Evolutionary conservation across 1,140 invertebrate species (phyloP).

Genomic region (Steinernema khuongi): DNA sequence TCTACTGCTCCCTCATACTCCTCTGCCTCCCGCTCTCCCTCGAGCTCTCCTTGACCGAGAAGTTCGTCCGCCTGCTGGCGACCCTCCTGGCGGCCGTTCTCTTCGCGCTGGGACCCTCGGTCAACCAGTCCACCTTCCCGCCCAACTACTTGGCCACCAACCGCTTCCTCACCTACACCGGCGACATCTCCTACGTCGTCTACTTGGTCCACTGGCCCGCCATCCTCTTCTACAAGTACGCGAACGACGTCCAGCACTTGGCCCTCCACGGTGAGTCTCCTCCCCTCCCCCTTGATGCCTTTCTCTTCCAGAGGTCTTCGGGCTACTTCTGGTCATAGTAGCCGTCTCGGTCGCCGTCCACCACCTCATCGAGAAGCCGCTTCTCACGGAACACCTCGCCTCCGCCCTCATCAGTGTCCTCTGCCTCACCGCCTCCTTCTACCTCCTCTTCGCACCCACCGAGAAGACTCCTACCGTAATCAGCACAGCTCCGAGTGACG

Average conservation of each 20-base stretch:
- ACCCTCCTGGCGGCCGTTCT: neutral
- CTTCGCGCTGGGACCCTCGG: neutral
- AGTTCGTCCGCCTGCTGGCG: neutral
- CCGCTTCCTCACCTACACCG: constrained; percentile 14
- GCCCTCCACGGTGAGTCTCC: neutral
- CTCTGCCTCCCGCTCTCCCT: neutral
- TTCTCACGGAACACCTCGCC: too few species aligned
- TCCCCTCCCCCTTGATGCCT: neutral
- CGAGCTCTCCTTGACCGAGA: neutral
- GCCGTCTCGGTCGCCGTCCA: too few species aligned
- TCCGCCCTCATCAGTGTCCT: too few species aligned
- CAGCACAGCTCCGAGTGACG: neutral
- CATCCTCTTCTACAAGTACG: constrained; percentile 22
- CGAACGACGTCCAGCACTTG: neutral
- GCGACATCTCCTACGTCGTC: constrained; percentile 22
- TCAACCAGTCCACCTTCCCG: neutral
- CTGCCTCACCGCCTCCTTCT: neutral
- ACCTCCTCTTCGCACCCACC: neutral
- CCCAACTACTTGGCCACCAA: neutral
- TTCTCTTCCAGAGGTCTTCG: neutral
- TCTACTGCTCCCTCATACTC: too few species aligned
- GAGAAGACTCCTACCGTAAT: neutral
- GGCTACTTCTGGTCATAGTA: too few species aligned
- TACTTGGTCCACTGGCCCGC: constrained; percentile 29
- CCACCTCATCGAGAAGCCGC: too few species aligned